Base-by-base conservation (phyloP, 1,140 invertebrate genomes). In the Nasonia giraulti region DNA sequence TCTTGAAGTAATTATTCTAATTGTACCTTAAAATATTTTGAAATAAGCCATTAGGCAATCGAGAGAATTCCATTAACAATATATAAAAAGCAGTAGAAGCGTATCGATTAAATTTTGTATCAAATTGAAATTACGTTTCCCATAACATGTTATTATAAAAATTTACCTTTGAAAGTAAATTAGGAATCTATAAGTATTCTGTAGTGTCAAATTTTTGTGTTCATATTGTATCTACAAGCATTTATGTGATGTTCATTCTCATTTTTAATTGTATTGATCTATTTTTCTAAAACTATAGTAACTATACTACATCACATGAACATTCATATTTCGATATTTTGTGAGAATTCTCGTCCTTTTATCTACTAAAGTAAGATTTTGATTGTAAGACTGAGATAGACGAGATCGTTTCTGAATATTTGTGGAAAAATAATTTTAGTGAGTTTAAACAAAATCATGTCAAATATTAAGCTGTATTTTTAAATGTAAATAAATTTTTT, bases 241-340 rank as follows among this genome's bases (percentile, higher is more conserved):
- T 44, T 27, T 74, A 74, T 82, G 71, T 82, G 50, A 82, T 82
- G n/a, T 76, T 17, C 44, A 44, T 44, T 76, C 37, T 76, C 33
- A 82, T 62, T n/a, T 62, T n/a, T 20, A 62, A n/a, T n/a, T 7
- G n/a, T 62, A n/a, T 17, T n/a, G 7, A n/a, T 62, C 17, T 62
- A 62, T 62, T n/a, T 62, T 50, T 1, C 17, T 62, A 62, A n/a
- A 20, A 6, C 20, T 20, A 62, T n/a, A n/a, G n/a, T n/a, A n/a
- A n/a, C n/a, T n/a, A n/a, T n/a, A 62, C 5, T 14, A n/a, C 14
- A 62, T 62, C 17, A 17, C n/a, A n/a, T 62, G 2, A 62, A 20
- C 55, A n/a, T 62, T 62, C 55, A 62, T 62, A 7, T 62, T 62
- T n/a, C 5, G 33, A 4, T 37, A 14, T 55, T 55, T 7, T n/a